A percentile compares a stretch with the other conserved stretches of the same genome.
phyloP scores from a whole-genome alignment of 2,797 vertebrate genomes.

The Spatula clypeata region DNA sequence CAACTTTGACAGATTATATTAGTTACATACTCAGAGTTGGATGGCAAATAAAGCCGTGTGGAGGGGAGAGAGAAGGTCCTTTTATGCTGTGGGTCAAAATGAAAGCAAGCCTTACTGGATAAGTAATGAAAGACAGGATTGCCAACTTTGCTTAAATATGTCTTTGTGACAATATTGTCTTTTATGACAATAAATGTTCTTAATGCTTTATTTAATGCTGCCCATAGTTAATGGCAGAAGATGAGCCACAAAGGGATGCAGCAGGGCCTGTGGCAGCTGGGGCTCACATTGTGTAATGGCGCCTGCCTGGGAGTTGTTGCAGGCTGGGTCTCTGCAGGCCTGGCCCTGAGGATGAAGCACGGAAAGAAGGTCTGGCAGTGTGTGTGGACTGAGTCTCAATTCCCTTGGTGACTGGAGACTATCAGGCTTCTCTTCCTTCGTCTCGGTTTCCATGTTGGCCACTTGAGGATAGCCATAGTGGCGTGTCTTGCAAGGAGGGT shows the following conservation, averaged over 20 bases:
- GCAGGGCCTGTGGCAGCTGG: neutral
- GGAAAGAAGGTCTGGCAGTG: neutral
- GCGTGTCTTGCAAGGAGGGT: neutral
- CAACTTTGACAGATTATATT: neutral
- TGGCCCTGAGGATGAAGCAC: neutral
- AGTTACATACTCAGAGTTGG: neutral
- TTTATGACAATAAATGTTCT: conserved; percentile 1
- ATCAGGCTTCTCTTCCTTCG: neutral
- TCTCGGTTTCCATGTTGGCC: neutral
- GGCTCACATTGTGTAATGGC: neutral
- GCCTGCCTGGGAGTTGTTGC: neutral
- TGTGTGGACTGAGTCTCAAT: neutral
- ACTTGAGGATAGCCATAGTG: neutral
- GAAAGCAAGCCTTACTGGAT: neutral
- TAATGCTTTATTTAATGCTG: neutral
- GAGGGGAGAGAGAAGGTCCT: neutral
- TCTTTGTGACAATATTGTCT: too few relatives aligned
- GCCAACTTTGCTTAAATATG: neutral
- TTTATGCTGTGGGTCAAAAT: neutral
- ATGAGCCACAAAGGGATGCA: neutral
- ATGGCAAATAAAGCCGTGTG: neutral
- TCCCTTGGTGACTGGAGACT: neutral
- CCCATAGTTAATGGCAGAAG: neutral
- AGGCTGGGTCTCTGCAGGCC: neutral
- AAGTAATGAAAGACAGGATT: neutral